Evolutionary conservation across 1,140 invertebrate genomes (phyloP).

Genomic region (Chironomus tepperi): DNA sequence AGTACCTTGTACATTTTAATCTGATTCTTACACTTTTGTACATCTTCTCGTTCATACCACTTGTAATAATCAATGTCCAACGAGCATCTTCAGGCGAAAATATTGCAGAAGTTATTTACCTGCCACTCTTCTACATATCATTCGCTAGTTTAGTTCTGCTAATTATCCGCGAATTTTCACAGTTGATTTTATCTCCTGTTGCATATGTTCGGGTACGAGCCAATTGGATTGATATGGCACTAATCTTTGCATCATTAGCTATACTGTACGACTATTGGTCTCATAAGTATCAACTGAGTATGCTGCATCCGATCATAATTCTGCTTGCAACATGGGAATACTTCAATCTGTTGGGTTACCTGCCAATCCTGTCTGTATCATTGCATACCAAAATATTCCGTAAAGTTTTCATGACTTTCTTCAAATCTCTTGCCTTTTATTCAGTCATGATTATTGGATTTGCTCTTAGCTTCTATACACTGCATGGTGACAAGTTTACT

Average conservation of each 20-base stretch:
- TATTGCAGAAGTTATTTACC: not conserved
- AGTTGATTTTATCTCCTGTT: not conserved
- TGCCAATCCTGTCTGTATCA: slow-evolving; percentile 55
- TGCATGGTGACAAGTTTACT: slow-evolving; percentile 56
- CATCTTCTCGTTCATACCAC: not conserved
- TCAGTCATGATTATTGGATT: slow-evolving; percentile 71
- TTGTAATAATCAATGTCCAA: too few species aligned
- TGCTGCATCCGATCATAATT: slow-evolving; percentile 48
- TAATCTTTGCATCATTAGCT: slow-evolving; percentile 51
- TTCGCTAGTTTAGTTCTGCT: not conserved
- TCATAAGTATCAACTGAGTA: slow-evolving; percentile 47
- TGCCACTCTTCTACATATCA: too few species aligned
- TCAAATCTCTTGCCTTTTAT: slow-evolving; percentile 68
- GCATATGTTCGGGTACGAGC: not conserved
- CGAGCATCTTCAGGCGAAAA: too few species aligned
- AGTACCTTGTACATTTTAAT: slow-evolving; percentile 59
- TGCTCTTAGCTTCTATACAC: slow-evolving; percentile 64
- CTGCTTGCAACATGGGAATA: slow-evolving; percentile 67
- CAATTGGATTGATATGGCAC: slow-evolving; percentile 46
- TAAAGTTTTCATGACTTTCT: slow-evolving; percentile 66
- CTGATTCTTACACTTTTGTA: slow-evolving; percentile 61
- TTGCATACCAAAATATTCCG: slow-evolving; percentile 70
- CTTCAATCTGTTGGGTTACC: slow-evolving; percentile 63
- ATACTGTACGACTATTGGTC: slow-evolving; percentile 42
- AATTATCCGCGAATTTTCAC: not conserved